These are phyloP conservation scores for Aphidoletes aphidimyza DNA, from an alignment of 2,888 invertebrate genomes.

Conservation along the genomic window DNA sequence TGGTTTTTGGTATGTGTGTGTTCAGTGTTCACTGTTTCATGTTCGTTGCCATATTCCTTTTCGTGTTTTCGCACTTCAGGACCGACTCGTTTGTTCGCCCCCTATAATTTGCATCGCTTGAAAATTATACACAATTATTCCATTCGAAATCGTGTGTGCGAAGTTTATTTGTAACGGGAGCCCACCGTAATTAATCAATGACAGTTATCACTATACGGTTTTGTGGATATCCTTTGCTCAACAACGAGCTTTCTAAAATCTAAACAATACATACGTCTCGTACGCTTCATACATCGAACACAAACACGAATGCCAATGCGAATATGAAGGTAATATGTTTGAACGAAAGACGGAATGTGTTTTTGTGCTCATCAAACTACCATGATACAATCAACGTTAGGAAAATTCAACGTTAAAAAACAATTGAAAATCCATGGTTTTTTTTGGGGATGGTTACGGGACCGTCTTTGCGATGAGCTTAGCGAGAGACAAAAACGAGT, in stretches of 20 bases:
- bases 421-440: constrained; percentile 35
- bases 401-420: constrained; percentile 23
- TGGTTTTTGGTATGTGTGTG: too few species aligned
- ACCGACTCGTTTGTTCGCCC: background rate
- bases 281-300: too few species aligned
- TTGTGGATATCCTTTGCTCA: background rate
- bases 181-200: constrained; percentile 43
- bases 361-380: constrained; percentile 9
- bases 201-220: constrained; percentile 39
- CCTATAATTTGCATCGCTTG: background rate
- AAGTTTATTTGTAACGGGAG: background rate
- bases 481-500: too few species aligned
- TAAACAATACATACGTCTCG: too few species aligned
- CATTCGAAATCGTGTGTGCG: constrained; percentile 26
- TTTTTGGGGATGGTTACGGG: too few species aligned
- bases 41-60: constrained; percentile 5
- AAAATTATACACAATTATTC: constrained; percentile 49
- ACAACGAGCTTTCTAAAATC: too few species aligned
- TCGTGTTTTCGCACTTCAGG: constrained; percentile 17
- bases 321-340: background rate
- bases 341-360: background rate
- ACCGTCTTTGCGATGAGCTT: too few species aligned
- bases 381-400: constrained; percentile 31
- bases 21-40: background rate
- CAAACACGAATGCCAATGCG: too few species aligned